Evolutionary conservation across 2,113 vertebrate genomes (phyloP), one percentile per base, ranked within the genome.

Genomic region (Chascanopsetta lugubris): DNA sequence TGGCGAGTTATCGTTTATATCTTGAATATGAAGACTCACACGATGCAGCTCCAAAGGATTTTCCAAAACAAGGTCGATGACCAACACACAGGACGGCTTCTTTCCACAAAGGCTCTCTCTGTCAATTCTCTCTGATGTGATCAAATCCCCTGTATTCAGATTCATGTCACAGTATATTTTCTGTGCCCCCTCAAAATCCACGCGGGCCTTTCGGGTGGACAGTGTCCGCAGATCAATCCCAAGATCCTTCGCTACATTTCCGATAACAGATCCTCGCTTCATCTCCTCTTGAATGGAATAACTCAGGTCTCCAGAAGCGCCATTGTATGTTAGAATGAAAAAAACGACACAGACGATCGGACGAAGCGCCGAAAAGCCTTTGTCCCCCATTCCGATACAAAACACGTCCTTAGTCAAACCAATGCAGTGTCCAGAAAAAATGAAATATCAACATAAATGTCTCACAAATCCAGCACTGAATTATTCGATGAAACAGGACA

Each of bases 161-260:
- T 84, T 79, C 20, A 88, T 61, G 5, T 80, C 76, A 74, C 69
- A 85, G 25, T 70, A 82, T 0, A 29, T 17, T 1, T 67, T 72
- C 0, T 25, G 36, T 11, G 34, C 32, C 3, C 62, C 78, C 2
- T 63, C 84, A 13, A 62, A 42, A 48, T 88, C 73, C 15, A 87
- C 12, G 25, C 87, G 82, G 1, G 87, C 85, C 4, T 86, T 87
- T 5, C 90, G 87, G 0, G 61, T 65, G 3, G 87, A 84, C n/a
- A 93, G 59, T 8, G 75, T 81, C 12, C 70, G 77, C 0, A 59
- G 38, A 47, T 90, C 83, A 27, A 92, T 50, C 5, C 88, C 91
- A 6, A 94, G 79, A 64, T 91, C 91, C 53, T 92, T 91, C 26
- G 88, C 88, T 15, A 92, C 63, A 55, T 93, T 94, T 53, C 88